Evolutionary conservation across 2,888 invertebrate species (phyloP).

Genomic region (Cerastoderma edule): DNA sequence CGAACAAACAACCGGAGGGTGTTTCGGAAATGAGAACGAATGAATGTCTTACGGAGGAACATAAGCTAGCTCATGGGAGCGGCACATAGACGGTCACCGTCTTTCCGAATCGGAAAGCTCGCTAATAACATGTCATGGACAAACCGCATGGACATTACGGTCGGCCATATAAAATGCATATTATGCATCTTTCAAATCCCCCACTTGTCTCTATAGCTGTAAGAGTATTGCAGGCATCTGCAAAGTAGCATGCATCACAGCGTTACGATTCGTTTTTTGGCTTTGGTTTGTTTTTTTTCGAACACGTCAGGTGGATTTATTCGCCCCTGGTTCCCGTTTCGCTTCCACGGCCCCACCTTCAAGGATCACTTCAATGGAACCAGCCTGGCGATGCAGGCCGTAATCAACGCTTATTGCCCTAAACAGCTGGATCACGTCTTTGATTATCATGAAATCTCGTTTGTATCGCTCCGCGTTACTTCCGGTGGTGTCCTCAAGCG

Average conservation of each 20-base stretch:
- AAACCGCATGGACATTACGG: not conserved
- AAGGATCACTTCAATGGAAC: slow-evolving; percentile 10
- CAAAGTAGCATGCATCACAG: not conserved
- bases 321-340: slow-evolving; percentile 3
- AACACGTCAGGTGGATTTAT: slow-evolving; percentile 9
- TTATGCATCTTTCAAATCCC: not conserved
- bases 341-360: not conserved
- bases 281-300: no score
- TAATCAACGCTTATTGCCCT: slow-evolving; percentile 9
- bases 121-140: not conserved
- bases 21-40: not conserved
- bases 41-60: not conserved
- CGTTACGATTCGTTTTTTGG: no score
- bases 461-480: slow-evolving; percentile 21
- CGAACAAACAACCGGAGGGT: not conserved
- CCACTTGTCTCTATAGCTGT: not conserved
- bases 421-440: slow-evolving; percentile 13
- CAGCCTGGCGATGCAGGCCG: not conserved
- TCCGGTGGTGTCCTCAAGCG: not conserved
- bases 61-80: not conserved
- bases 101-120: no score
- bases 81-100: no score
- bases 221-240: not conserved
- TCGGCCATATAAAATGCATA: not conserved
- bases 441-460: slow-evolving; percentile 12